Evolutionary conservation across 2,113 vertebrate species (phyloP), one percentile per base, ranked within the genome.

Genomic region (Mirza zaza): DNA sequence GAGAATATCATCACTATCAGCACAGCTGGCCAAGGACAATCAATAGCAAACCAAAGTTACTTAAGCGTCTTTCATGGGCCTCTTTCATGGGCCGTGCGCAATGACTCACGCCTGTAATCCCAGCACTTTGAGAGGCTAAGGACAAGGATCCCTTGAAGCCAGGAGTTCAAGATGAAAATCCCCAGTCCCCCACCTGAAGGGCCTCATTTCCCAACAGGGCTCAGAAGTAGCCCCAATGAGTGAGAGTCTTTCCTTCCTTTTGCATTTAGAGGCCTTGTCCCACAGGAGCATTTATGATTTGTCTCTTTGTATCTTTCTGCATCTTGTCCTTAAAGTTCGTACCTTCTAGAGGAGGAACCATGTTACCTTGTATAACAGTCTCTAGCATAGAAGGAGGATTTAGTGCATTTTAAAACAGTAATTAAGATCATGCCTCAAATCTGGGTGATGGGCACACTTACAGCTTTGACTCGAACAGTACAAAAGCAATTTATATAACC

Each of bases 1-100:
- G 27, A 96, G 63, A 87, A 85, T 6, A 36, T 70, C 63, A 96
- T 50, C 84, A 95, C 9, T 39, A 57, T 87, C n/a, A 94, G 81
- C 36, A 29, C 34, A 96, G 88, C 34, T 91, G 68, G 45, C 75
- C 87, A 87, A 71, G 36, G 59, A 87, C 75, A 71, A n/a, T 55
- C 68, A 48, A 34, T 6, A 82, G 25, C 23, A 85, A 96, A 81
- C 29, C 25, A 45, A 36, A 7, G 34, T 6, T 50, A 59, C 73
- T 42, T 59, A 15, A n/a, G 27, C 9, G 59, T 95, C 77, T 45
- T 93, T 89, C 65, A 88, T 12, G 27, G 25, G 61, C 25, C 10
- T 95, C 77, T 45, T 93, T 89, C 65, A 88, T 12, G 27, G 25
- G 61, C 25, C 10, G 3, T 27, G 61, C 27, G 1, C 20, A 10